These are phyloP conservation scores for Apteryx owenii DNA, from an alignment of 2,113 vertebrate genomes.

Conservation along the genomic window DNA sequence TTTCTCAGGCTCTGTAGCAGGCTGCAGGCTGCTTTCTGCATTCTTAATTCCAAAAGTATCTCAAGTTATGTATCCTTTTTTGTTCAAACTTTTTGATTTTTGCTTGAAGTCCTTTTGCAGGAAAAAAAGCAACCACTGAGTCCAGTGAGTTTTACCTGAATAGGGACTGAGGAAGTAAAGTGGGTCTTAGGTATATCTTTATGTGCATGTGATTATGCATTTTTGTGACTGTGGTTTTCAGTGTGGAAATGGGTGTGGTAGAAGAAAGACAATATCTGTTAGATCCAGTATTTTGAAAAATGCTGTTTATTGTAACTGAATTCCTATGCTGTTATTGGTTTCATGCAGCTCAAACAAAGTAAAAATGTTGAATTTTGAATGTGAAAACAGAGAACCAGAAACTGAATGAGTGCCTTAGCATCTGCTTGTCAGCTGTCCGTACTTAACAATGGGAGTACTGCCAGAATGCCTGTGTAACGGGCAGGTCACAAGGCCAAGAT, in stretches of 20 bases:
- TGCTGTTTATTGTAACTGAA: background rate
- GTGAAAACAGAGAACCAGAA: background rate
- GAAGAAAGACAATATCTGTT: background rate
- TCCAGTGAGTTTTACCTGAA: background rate
- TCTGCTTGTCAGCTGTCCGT: slow-evolving; percentile 21
- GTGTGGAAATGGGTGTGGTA: background rate
- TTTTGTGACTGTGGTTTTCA: background rate
- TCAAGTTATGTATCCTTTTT: background rate
- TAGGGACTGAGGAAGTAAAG: background rate
- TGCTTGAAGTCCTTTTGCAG: background rate
- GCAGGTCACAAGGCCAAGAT: background rate
- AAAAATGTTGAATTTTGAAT: background rate
- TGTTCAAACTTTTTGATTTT: background rate
- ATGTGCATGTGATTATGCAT: background rate
- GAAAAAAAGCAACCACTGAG: background rate
- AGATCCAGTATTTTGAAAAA: background rate
- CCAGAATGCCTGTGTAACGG: background rate
- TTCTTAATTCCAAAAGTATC: background rate
- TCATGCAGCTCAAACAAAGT: background rate
- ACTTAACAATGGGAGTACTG: background rate
- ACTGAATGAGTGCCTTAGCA: background rate
- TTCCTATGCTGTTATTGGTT: background rate
- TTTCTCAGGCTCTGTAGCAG: background rate
- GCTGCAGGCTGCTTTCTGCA: background rate
- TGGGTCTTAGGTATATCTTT: background rate